phyloP scores from a whole-genome alignment of 2,888 invertebrate species.

The Perizoma flavofasciatum region DNA sequence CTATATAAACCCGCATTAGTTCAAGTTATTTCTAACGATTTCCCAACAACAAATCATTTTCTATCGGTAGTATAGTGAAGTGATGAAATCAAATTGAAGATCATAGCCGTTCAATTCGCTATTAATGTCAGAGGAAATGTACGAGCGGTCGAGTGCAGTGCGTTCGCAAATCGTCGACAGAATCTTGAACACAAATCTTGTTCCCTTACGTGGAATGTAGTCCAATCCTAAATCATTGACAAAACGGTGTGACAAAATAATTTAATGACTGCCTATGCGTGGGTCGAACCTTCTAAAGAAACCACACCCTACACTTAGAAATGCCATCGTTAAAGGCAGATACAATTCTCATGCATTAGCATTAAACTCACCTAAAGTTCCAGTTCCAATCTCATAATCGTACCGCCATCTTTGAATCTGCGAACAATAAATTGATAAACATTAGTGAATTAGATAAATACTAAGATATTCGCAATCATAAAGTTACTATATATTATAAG shows the following conservation, averaged over 20 bases:
- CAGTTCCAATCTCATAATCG: conserved; percentile 68
- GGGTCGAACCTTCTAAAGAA: conserved; percentile 61
- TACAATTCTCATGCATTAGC: conserved; percentile 61
- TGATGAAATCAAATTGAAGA: conserved; percentile 43
- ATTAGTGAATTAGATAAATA: conserved; percentile 33
- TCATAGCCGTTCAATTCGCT: conserved; percentile 40
- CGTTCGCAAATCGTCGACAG: conserved; percentile 25
- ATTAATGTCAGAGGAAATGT: conserved; percentile 38
- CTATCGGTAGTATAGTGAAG: conserved; percentile 28
- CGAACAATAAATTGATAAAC: conserved; percentile 53
- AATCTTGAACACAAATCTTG: conserved; percentile 32
- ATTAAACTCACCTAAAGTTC: conserved; percentile 71
- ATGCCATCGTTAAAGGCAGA: conserved; percentile 38
- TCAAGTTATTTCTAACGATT: conserved; percentile 22
- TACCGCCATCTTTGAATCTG: conserved; percentile 71
- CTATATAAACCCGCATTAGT: conserved; percentile 36
- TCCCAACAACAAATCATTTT: conserved; percentile 27
- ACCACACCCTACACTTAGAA: conserved; percentile 60
- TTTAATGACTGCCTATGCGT: conserved; percentile 68
- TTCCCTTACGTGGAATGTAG: conserved; percentile 51
- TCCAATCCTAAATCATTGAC: conserved; percentile 57
- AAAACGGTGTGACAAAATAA: conserved; percentile 61
- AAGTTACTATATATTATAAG: conserved; percentile 22
- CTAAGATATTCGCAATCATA: conserved; percentile 21
- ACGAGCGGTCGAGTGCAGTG: conserved; percentile 21